Evolutionary conservation across 2,888 invertebrate genomes (phyloP), one percentile per base, ranked within the genome.

Genomic region (Urechis unicinctus): DNA sequence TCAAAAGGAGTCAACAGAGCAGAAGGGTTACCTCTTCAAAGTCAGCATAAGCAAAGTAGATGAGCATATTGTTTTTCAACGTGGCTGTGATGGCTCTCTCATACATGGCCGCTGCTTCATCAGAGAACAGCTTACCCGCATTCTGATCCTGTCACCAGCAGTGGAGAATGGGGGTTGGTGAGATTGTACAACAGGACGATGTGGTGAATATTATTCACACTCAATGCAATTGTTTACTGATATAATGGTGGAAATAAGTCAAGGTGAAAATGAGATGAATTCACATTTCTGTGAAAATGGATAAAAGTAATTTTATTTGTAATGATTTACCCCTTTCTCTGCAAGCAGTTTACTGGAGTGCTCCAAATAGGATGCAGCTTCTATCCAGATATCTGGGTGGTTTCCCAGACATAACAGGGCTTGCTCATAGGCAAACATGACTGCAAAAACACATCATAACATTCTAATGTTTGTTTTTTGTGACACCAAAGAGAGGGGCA

Each of bases 391-490:
- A 64, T 98, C 97, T 0, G 97, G 94, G 78, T 97, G 95, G 80
- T 96, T 96, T 0, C 95, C 94, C 36, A 98, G 81, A 71, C 97
- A 97, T 46, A 99, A 81, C 49, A 99, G 80, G 67, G 96, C 93
- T 78, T 99, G 97, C 74, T 98, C 98, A 62, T 97, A 93, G 0
- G 97, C 96, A 82, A 97, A 98, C 86, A 96, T 94, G 0, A 98
- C 97, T 81, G 71, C 48, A 77, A 71, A 28, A 50, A 56, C 6
- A 26, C 6, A 48, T 17, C 9, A 28, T 9, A 6, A n/a, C n/a
- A n/a, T n/a, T n/a, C n/a, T n/a, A n/a, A n/a, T n/a, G n/a, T n/a
- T n/a, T n/a, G n/a, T n/a, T n/a, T n/a, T n/a, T n/a, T n/a, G n/a
- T n/a, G n/a, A n/a, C n/a, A n/a, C n/a, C n/a, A n/a, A n/a, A n/a